Evolutionary conservation across 1,140 invertebrate species (phyloP), one percentile per base, ranked within the genome.

Genomic region (Pachypeltis micranthus): DNA sequence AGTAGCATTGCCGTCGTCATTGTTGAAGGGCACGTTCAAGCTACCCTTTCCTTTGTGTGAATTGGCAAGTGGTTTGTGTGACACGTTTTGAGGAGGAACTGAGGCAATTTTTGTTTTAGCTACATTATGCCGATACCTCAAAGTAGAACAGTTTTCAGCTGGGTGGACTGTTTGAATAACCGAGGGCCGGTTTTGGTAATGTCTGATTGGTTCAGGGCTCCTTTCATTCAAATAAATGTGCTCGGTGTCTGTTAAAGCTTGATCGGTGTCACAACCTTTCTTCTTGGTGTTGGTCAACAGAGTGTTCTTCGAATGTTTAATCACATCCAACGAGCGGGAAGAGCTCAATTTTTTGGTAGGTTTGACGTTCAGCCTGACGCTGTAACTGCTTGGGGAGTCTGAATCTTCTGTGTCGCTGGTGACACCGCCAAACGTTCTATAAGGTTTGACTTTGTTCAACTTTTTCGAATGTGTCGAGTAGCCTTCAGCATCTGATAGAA

Each of bases 401-500:
- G 60, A 62, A 54, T 62, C 60, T 28, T 62, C 60, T 16, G 44
- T 16, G 54, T 62, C 60, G 12, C 44, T 51, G n/a, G 28, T 25
- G 29, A 47, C 47, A 2, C 60, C 60, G 24, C 54, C 60, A 51
- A 62, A 29, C 26, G 47, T 51, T 51, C 21, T 51, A 21, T 16
- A 14, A 10, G n/a, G n/a, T 54, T n/a, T 62, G 12, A 14, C 31
- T 54, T 62, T 51, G 10, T 34, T 62, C 10, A 26, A 44, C 54
- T 47, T 62, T 7, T 24, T 57, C 44, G 21, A 59, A 23, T 23
- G 21, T 21, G 23, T 19, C 4, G 47, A 51, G 19, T 51, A 16
- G 47, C 75, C 70, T 26, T 74, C 71, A 34, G 68, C 66, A 26
- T 68, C 69, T 24, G 68, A 69, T 34, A 64, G 28, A 10, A 74